Percentiles rank a stretch among this genome's conserved stretches.
phyloP scores from a whole-genome alignment of 2,113 vertebrate species.

The Vulpes lagopus region DNA sequence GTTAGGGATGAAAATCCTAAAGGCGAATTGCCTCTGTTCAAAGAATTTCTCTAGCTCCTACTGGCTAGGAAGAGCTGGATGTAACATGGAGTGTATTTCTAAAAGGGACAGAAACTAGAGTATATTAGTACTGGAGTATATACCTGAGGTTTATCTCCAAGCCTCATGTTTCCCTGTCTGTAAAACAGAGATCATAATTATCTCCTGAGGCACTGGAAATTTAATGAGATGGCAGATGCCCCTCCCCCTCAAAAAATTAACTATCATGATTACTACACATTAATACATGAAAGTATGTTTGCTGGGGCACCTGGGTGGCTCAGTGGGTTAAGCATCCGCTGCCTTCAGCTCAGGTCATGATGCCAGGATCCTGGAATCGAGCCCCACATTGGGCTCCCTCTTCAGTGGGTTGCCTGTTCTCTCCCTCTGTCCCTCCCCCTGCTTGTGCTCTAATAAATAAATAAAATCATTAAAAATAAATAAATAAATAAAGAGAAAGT shows the following conservation, averaged over 20 bases:
- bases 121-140: neutral
- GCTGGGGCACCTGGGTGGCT: neutral
- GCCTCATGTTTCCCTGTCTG: neutral
- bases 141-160: neutral
- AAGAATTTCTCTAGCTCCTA: neutral
- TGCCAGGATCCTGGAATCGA: no score
- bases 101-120: neutral
- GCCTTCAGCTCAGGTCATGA: no score
- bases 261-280: neutral
- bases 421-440: no score
- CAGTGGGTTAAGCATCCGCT: no score
- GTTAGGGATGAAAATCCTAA: neutral
- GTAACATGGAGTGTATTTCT: neutral
- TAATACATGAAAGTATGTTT: slow-evolving; percentile 46
- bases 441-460: no score
- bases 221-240: neutral
- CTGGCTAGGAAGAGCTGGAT: neutral
- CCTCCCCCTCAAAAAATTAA: neutral
- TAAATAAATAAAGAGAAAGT: neutral
- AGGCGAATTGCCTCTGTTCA: neutral
- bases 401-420: no score
- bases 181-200: neutral
- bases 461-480: no score
- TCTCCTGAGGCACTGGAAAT: neutral
- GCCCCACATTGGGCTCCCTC: no score